Base-by-base conservation (phyloP, 2,113 vertebrate species). In the Channa maculata region DNA sequence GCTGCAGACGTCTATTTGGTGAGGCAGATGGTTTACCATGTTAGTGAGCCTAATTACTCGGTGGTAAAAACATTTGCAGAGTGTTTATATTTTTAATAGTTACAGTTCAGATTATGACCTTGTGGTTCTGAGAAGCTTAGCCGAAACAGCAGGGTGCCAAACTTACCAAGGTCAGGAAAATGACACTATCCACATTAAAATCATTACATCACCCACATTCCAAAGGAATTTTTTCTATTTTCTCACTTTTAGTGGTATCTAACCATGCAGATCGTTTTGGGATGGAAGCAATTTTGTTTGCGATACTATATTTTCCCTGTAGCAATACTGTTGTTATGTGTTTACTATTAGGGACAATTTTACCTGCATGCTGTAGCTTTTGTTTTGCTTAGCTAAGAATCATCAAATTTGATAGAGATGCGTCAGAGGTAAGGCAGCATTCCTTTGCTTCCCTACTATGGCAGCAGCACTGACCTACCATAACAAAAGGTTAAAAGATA, bases 1-100 rank as follows among this genome's bases (percentile, higher is more conserved):
- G 51, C 66, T 53, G 44, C 58, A 7, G 60, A 69, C 24, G 39
- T 66, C 4, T 65, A 9, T 68, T 77, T 51, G 50, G 51, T 52
- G 37, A 69, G 49, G 50, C 69, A 82, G 80, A 70, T 82, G 75
- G 77, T 80, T 80, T 76, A 61, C 65, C 34, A n/a, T 59, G 66
- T 75, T 37, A 61, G 65, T 51, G 12, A 71, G 48, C 46, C 54
- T 65, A 54, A 72, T 77, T 58, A 64, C 43, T 71, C 62, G 46
- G 65, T 9, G 60, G 34, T 33, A 51, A 49, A 71, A 75, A 57
- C 65, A 71, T 77, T 71, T 71, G 57, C 75, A 45, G 15, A 7
- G 60, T 60, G 60, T 71, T 80, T 46, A 71, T 70, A 8, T 45
- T 75, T 80, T 65, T 36, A 61, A 65, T 55, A 44, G 33, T 52